A percentile compares a stretch with the other conserved stretches of the same genome.
Conservation (phyloP, 2,113 vertebrate genomes). For the Hyperopisus bebe region DNA sequence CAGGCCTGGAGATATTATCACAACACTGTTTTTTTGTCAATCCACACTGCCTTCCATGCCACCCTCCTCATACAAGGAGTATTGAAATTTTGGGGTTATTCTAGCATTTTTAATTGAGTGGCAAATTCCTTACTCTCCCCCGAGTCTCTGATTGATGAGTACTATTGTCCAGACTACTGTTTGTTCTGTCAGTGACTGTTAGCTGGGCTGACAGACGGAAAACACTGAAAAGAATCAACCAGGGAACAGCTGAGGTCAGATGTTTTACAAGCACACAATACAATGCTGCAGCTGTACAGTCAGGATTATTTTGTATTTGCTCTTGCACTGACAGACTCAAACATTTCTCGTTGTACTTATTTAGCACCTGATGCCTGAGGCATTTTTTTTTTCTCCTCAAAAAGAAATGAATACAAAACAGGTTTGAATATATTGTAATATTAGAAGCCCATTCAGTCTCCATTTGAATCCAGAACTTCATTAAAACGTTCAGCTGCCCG, state of each 20-base stretch:
- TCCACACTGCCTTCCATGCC: not conserved
- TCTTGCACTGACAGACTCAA: not conserved
- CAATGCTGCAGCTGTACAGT: not conserved
- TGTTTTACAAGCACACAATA: not conserved
- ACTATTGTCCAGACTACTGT: not conserved
- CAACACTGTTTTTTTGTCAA: not conserved
- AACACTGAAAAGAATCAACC: not conserved
- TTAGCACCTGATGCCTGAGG: not conserved
- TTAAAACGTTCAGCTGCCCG: conserved; percentile 10
- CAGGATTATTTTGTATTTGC: not conserved
- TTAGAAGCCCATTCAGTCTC: not conserved
- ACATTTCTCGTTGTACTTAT: not conserved
- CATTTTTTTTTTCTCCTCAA: not conserved
- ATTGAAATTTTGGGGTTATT: not conserved
- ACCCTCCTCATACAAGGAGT: not conserved
- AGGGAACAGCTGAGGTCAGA: not conserved
- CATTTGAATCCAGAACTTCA: conserved; percentile 11
- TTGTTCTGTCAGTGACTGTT: not conserved
- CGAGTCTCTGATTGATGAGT: not conserved
- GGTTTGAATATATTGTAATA: conserved; percentile 18
- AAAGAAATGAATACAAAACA: conserved; percentile 11
- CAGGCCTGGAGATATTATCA: not conserved
- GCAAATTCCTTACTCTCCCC: not conserved
- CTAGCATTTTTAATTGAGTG: not conserved
- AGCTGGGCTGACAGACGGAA: not conserved